Conservation (phyloP, 2,113 vertebrate genomes). For the Paracanthobrama guichenoti region DNA sequence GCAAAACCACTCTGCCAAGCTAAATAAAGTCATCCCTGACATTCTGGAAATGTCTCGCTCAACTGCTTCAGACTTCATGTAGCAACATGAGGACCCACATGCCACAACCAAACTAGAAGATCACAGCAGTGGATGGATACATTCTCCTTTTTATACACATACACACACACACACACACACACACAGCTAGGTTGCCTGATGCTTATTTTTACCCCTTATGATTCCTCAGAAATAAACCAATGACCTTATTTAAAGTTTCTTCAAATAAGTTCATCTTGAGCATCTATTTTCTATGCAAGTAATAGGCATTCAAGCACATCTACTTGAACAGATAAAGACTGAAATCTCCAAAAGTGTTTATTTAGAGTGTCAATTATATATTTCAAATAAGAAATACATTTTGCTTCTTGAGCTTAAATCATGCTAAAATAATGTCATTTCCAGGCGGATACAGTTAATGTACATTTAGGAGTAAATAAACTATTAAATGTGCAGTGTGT, state of each 20-base stretch:
- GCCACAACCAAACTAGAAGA: slow-evolving; percentile 28
- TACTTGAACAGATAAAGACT: neutral
- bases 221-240: neutral
- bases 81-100: slow-evolving; percentile 46
- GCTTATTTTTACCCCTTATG: neutral
- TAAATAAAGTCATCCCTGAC: slow-evolving; percentile 65
- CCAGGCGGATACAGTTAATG: neutral
- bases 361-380: neutral
- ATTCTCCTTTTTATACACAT: neutral
- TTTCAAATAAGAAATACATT: neutral
- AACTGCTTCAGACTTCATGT: slow-evolving; percentile 72
- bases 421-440: neutral
- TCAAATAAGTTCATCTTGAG: neutral
- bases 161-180: neutral
- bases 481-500: neutral
- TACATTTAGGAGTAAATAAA: neutral
- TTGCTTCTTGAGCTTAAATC: neutral
- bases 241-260: no score
- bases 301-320: neutral
- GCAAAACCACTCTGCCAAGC: slow-evolving; percentile 32
- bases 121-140: neutral
- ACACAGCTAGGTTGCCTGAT: neutral
- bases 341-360: neutral
- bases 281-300: neutral
- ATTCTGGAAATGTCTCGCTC: slow-evolving; percentile 55